Evolutionary conservation across 2,113 vertebrate species (phyloP), one percentile per base, ranked within the genome.

Genomic region (Leptosomus discolor): DNA sequence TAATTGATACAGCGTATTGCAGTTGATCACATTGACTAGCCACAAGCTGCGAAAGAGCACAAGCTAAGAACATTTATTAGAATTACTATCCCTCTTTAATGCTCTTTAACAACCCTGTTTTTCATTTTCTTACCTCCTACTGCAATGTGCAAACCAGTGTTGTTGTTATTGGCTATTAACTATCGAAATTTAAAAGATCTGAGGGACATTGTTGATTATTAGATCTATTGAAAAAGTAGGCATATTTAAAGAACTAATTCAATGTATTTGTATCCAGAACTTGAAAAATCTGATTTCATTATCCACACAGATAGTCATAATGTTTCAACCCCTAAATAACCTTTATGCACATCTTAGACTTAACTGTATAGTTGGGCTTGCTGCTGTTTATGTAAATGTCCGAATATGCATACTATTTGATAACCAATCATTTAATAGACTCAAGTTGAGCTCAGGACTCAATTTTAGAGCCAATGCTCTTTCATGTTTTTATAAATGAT

Each of bases 131-230:
- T 68, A 46, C 5, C 8, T 69, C 23, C 15, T 65, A 36, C 21
- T 51, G 11, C 39, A 74, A 32, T 8, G 8, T 30, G 2, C 17
- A 73, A 51, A n/a, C 7, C 8, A n/a, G 2, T 20, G 4, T 48
- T 67, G 14, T 27, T 27, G 7, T 37, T 79, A 43, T 37, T 48
- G 7, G 2, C 8, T 80, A 45, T 53, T 73, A 58, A 53, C 15
- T 22, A 53, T 0, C 29, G 11, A 73, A 18, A 64, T 76, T 48
- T 79, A 21, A 75, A 85, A 70, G 3, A 67, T 85, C 34, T 69
- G 26, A 9, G 6, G 7, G 4, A 57, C 1, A 20, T 37, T 46
- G 37, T 54, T 20, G 2, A 0, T 56, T 51, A 39, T 22, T 60
- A 84, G 3, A 61, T 27, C 15, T 46, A 34, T 9, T 56, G 19